Base-by-base conservation (phyloP, 2,797 vertebrate species). In the Molossus molossus region DNA sequence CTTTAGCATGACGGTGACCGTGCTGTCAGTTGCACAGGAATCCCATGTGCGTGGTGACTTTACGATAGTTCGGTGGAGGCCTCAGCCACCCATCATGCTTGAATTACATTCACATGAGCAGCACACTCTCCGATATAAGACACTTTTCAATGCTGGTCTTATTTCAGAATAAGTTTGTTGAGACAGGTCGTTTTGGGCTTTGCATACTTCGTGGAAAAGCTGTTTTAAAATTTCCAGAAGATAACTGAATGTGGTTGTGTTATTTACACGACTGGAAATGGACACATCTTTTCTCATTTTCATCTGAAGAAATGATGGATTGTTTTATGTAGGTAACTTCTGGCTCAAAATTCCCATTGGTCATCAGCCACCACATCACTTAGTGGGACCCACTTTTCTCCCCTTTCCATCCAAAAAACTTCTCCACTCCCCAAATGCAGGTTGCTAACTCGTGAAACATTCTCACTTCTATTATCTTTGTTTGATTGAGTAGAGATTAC, bases 1-100 rank as follows among this genome's bases (percentile, higher is more conserved):
- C 87, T 97, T 97, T 97, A 93, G 97, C 96, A 79, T 50, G 92
- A 85, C 5, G 53, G 57, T 86, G 93, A 55, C 20, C 91, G 81
- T 60, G 40, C 67, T 97, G 57, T 96, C 77, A 96, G 65, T 95
- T 64, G 55, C 4, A 10, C 62, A 80, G 76, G 87, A 96, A 96
- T 97, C 87, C 88, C 55, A 72, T 29, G 29, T 60, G 18, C 87
- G 86, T 33, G 15, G 17, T 62, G 25, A 57, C 84, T 85, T 21
- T 64, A 53, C 48, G 80, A 95, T 8, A 69, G 80, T 55, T 57
- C 33, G 53, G 6, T 5, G 33, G 55, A 48, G 23, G 21, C 50
- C 50, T 79, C n/a, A 23, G 7, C n/a, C 23, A 0, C 1, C 1
- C 17, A 33, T 33, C 15, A 20, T 13, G 20, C 62, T 75, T 81